Evolutionary conservation across 2,888 invertebrate genomes (phyloP).

Genomic region (Oxycera nigricornis): DNA sequence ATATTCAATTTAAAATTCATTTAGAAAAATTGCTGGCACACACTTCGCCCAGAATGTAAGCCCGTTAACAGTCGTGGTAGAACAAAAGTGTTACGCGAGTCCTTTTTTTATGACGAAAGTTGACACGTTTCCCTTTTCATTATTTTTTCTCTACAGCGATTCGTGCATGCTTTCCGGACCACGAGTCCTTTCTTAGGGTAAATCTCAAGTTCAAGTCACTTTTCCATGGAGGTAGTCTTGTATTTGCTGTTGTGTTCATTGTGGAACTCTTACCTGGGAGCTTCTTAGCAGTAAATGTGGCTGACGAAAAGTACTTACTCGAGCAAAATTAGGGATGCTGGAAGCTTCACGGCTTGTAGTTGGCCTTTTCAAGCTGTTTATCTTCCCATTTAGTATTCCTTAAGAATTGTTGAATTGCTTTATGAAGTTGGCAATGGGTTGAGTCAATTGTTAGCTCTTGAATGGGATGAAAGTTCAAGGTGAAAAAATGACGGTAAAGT

Average conservation of each 20-base stretch:
- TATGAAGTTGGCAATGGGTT: conserved; percentile 31
- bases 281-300: conserved; percentile 3
- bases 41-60: background rate
- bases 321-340: conserved; percentile 28
- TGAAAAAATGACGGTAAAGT: conserved; percentile 2
- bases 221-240: background rate
- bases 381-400: conserved; percentile 24
- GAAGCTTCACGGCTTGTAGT: conserved; percentile 2
- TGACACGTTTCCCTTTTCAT: conserved; percentile 26
- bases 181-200: conserved; percentile 13
- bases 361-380: conserved; percentile 30
- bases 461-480: background rate
- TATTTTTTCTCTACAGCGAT: conserved; percentile 13
- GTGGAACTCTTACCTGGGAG: background rate
- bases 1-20: background rate
- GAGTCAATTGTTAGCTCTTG: conserved; percentile 15
- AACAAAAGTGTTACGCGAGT: conserved; percentile 41
- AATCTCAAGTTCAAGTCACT: conserved; percentile 32
- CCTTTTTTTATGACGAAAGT: conserved; percentile 36
- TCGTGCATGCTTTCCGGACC: background rate
- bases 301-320: conserved; percentile 11
- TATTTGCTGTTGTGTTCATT: background rate
- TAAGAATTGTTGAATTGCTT: conserved; percentile 29
- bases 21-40: background rate
- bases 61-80: background rate